These are phyloP conservation scores for Cotesia congregata DNA, from an alignment of 2,888 invertebrate genomes.

Conservation along the genomic window DNA sequence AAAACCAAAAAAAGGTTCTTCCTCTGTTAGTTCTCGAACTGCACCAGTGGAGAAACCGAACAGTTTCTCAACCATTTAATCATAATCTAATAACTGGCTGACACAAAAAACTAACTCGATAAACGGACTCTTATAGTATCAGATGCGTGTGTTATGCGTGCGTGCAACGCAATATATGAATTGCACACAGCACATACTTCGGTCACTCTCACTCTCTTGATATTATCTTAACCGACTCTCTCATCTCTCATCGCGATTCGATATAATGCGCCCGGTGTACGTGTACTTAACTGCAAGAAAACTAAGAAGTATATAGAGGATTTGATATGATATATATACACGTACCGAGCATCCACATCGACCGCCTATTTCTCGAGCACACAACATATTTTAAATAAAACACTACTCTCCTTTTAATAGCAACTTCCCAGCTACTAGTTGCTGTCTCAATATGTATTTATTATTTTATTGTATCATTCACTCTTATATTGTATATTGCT, in stretches of 20 bases:
- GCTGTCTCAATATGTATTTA: too few relatives aligned
- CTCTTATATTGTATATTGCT: too few relatives aligned
- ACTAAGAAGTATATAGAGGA: too few relatives aligned
- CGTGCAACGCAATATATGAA: neutral
- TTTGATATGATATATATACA: too few relatives aligned
- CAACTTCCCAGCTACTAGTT: too few relatives aligned
- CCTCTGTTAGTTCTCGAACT: neutral
- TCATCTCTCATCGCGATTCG: conserved; percentile 4
- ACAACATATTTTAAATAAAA: too few relatives aligned
- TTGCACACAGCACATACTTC: conserved; percentile 5
- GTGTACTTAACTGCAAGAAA: neutral
- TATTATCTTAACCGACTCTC: neutral
- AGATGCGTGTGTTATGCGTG: conserved; percentile 42
- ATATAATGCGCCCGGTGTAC: neutral
- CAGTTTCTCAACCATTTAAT: conserved; percentile 63
- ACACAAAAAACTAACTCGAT: conserved; percentile 68
- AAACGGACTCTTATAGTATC: conserved; percentile 56
- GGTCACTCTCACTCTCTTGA: neutral
- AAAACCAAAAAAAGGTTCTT: too few relatives aligned
- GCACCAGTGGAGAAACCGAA: too few relatives aligned
- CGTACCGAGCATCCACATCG: too few relatives aligned
- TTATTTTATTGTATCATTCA: too few relatives aligned
- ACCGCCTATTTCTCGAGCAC: too few relatives aligned
- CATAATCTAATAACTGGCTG: conserved; percentile 70
- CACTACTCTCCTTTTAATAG: too few relatives aligned